Evolutionary conservation across 2,797 vertebrate genomes (phyloP).

Genomic region (Anguilla megastoma): DNA sequence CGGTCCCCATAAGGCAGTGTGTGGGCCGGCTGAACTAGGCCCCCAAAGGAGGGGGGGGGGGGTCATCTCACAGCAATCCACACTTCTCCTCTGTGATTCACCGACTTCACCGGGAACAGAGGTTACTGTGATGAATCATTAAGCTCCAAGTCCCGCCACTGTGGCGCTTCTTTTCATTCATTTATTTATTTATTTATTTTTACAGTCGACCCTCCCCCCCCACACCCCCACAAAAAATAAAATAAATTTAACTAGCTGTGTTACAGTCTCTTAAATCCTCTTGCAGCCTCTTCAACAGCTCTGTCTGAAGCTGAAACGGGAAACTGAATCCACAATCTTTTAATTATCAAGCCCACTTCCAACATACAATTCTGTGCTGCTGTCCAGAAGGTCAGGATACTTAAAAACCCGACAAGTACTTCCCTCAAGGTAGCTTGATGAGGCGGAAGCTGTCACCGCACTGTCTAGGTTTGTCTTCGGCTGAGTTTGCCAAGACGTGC

Average conservation of each 20-base stretch:
- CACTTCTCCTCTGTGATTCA: slow-evolving; percentile 61
- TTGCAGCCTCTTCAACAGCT: neutral
- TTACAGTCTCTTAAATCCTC: neutral
- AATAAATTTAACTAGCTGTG: neutral
- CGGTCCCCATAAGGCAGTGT: neutral
- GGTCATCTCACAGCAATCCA: slow-evolving; percentile 63
- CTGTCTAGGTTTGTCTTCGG: neutral
- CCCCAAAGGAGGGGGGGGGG: neutral
- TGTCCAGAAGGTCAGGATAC: neutral
- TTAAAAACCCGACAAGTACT: neutral
- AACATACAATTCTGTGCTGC: too few relatives aligned
- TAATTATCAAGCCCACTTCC: too few relatives aligned
- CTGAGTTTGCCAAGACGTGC: neutral
- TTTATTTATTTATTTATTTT: neutral
- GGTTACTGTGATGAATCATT: slow-evolving; percentile 74
- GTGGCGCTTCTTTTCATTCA: slow-evolving; percentile 62
- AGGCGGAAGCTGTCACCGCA: neutral
- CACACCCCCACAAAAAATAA: neutral
- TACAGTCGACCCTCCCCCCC: neutral
- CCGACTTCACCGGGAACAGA: slow-evolving; percentile 70
- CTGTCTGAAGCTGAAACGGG: neutral
- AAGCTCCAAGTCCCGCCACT: slow-evolving; percentile 65
- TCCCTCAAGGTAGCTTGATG: neutral
- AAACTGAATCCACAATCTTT: too few relatives aligned
- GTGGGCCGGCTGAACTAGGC: neutral